Base-by-base conservation (phyloP, 1,140 invertebrate species). In the Onthophagus taurus region DNA sequence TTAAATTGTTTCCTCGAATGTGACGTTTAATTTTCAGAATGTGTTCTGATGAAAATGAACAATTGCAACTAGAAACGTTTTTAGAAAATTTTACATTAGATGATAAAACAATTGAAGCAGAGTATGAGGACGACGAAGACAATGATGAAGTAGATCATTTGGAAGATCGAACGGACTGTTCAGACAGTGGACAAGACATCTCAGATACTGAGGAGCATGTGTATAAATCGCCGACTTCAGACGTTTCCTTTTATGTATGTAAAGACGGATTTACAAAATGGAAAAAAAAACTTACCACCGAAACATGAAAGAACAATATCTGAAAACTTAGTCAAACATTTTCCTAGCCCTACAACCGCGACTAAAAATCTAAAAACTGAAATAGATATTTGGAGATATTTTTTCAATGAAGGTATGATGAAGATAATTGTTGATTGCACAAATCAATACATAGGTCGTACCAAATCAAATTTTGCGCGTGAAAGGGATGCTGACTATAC, bases 381-480 rank as follows among this genome's bases (percentile, higher is more conserved):
- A 23, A 7, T 31, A 6, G 41, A 42, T 7, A 23, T 17, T 42
- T 31, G 41, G 41, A 34, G 13, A 34, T 18, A 5, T 31, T 19
- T 42, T n/a, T 31, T 31, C 31, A 9, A 7, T 31, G 6, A 14
- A 18, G 6, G 18, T n/a, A 31, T 31, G 18, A 31, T 31, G 17
- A n/a, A 42, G 18, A 16, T 6, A 16, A 30, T 42, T 13, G 29
- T 42, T 18, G 24, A 31, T 7, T 19, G 11, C n/a, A 42, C 41
- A 3, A 42, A 42, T 19, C 4, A 9, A 31, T 19, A 31, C 17
- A 42, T 42, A 5, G 8, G 5, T n/a, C 17, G 4, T 17, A 8
- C 24, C 11, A 21, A 5, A n/a, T n/a, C 5, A 17, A 5, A 13
- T 19, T 42, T 11, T 42, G 6, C 5, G 7, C 13, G 41, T 6